Evolutionary conservation across 2,888 invertebrate species (phyloP).

Genomic region (Conops quadrifasciatus): DNA sequence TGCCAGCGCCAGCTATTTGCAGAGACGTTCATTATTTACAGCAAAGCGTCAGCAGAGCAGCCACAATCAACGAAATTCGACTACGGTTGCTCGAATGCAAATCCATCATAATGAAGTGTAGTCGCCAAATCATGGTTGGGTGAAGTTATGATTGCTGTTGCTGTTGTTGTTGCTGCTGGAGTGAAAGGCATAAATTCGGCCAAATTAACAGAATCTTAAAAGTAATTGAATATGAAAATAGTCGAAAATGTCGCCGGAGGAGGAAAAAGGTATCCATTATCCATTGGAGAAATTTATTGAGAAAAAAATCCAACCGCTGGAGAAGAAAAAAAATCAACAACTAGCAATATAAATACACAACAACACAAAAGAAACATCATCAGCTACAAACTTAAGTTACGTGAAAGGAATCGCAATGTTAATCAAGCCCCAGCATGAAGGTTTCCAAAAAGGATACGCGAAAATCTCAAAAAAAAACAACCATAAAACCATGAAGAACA

Average conservation of each 20-base stretch:
- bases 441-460: no score
- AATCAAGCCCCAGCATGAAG: no score
- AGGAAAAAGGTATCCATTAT: neutral
- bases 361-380: neutral
- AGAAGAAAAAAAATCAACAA: neutral
- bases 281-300: neutral
- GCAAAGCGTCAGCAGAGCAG: neutral
- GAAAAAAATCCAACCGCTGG: neutral
- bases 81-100: constrained; percentile 8
- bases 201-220: constrained; percentile 33
- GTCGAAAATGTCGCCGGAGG: neutral
- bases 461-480: no score
- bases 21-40: constrained; percentile 21
- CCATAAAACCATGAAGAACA: no score
- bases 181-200: constrained; percentile 35
- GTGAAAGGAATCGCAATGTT: no score
- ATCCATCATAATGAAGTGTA: constrained; percentile 16
- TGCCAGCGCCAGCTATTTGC: constrained; percentile 29
- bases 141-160: constrained; percentile 4
- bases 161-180: neutral
- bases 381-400: no score
- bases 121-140: neutral
- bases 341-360: neutral
- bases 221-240: constrained; percentile 16
- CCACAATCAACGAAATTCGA: neutral